Conservation (phyloP, 2,797 vertebrate genomes). For the Halcyon badia region DNA sequence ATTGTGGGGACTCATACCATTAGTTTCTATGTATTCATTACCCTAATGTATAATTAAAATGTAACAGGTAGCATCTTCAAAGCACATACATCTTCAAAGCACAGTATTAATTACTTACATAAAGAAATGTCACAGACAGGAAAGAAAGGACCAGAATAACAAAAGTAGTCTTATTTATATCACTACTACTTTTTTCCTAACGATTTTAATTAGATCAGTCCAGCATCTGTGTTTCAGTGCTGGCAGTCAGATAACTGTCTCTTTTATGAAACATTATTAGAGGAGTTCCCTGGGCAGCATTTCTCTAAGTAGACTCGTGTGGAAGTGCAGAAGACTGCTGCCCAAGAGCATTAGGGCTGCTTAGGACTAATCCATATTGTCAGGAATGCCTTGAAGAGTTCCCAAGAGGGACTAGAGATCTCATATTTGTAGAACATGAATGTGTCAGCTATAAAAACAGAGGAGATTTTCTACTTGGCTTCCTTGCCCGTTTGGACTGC, state of each 20-base stretch:
- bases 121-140: background rate
- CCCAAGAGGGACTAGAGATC: background rate
- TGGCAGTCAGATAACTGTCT: background rate
- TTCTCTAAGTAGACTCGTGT: background rate
- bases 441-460: slow-evolving; percentile 34
- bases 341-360: background rate
- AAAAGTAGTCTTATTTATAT: background rate
- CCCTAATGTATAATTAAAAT: background rate
- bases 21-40: background rate
- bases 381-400: slow-evolving; percentile 27
- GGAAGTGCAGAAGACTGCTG: slow-evolving; percentile 4
- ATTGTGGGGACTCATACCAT: background rate
- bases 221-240: background rate
- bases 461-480: background rate
- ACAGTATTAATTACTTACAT: background rate
- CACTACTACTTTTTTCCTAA: background rate
- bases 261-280: background rate
- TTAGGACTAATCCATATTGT: slow-evolving; percentile 9
- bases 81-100: background rate
- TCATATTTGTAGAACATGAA: background rate
- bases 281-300: background rate
- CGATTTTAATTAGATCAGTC: background rate
- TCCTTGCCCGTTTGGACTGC: background rate
- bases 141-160: background rate
- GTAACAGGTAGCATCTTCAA: background rate